Evolutionary conservation across 2,797 vertebrate species (phyloP).

Genomic region (Danio jaintianensis): DNA sequence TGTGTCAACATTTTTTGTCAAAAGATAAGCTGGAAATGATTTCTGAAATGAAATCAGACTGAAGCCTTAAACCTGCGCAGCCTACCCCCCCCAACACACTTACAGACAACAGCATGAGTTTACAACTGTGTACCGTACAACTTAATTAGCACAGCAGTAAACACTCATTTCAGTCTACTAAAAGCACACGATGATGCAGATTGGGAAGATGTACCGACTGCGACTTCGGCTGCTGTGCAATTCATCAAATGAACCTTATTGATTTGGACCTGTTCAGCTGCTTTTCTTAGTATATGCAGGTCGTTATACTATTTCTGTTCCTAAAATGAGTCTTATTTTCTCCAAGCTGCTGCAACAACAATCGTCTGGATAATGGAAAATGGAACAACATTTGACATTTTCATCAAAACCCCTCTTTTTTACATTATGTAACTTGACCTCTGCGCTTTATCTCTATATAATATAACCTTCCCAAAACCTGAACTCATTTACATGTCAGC

Average conservation of each 20-base stretch:
- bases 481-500: neutral
- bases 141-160: slow-evolving; percentile 25
- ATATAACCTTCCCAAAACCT: neutral
- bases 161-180: slow-evolving; percentile 7
- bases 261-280: slow-evolving; percentile 16
- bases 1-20: neutral
- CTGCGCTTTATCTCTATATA: slow-evolving; percentile 12
- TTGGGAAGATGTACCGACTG: slow-evolving; percentile 5
- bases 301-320: slow-evolving; percentile 10
- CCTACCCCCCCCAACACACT: no score
- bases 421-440: slow-evolving; percentile 23
- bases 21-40: neutral
- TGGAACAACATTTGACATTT: neutral
- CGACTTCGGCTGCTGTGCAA: slow-evolving; percentile 3
- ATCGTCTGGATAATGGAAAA: slow-evolving; percentile 9
- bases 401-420: neutral
- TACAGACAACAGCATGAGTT: neutral
- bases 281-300: slow-evolving; percentile 15
- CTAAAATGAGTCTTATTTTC: slow-evolving; percentile 23
- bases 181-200: slow-evolving; percentile 10
- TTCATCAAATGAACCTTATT: slow-evolving; percentile 9
- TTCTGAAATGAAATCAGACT: slow-evolving; percentile 16
- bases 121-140: slow-evolving; percentile 6
- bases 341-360: slow-evolving; percentile 4
- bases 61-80: slow-evolving; percentile 14